phyloP scores from a whole-genome alignment of 2,113 vertebrate genomes.

The Anguilla rostrata region DNA sequence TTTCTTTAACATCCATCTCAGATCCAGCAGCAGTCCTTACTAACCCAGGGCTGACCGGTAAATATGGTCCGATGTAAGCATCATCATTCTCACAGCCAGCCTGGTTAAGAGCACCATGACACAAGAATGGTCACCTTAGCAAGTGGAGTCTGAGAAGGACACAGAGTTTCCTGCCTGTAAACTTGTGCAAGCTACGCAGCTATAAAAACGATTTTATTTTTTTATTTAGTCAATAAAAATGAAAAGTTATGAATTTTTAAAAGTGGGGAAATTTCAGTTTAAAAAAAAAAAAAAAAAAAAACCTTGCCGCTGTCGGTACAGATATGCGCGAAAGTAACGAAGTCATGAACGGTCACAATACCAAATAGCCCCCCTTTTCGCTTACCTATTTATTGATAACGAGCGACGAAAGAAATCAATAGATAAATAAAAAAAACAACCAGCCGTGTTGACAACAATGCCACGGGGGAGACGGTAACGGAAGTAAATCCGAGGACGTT shows the following conservation, averaged over 20 bases:
- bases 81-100: too few species aligned
- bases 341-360: not conserved
- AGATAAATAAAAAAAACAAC: too few species aligned
- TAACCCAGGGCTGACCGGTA: not conserved
- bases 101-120: too few species aligned
- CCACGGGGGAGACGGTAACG: slow-evolving; percentile 19
- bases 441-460: slow-evolving; percentile 4
- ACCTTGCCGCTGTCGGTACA: not conserved
- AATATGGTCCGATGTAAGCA: too few species aligned
- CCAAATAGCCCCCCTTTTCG: slow-evolving; percentile 24
- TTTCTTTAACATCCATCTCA: not conserved
- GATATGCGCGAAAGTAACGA: slow-evolving; percentile 10
- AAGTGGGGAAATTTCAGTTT: not conserved
- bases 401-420: not conserved
- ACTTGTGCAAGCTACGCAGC: too few species aligned
- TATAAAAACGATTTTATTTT: too few species aligned
- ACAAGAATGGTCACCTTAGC: too few species aligned
- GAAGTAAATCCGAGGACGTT: slow-evolving; percentile 58
- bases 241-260: not conserved
- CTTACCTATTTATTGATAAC: slow-evolving; percentile 3
- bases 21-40: not conserved
- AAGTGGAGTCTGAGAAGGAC: too few species aligned
- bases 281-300: not conserved
- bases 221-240: too few species aligned
- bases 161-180: too few species aligned